These are phyloP conservation scores for Danaus melanippus DNA, from an alignment of 1,140 invertebrate species.

Conservation along the genomic window DNA sequence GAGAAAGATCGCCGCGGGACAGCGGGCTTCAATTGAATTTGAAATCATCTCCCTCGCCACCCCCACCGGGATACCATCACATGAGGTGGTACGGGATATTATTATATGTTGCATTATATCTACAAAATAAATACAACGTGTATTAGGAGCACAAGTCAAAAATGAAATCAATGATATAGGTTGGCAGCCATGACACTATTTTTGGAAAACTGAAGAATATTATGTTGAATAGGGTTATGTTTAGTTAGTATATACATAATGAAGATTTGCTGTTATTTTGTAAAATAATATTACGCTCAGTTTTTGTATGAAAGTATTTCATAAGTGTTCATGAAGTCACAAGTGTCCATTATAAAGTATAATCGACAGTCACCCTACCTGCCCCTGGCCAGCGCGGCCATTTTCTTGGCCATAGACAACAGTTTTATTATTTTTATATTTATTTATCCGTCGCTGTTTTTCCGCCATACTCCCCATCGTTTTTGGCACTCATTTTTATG, in stretches of 20 bases:
- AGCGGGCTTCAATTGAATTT: constrained; percentile 61
- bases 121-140: background rate
- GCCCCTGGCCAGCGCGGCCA: constrained; percentile 48
- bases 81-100: background rate
- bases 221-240: too few species aligned
- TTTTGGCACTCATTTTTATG: constrained; percentile 46
- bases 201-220: too few species aligned
- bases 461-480: constrained; percentile 42
- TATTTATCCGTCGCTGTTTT: constrained; percentile 61
- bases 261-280: too few species aligned
- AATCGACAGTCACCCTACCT: constrained; percentile 29
- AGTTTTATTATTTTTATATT: constrained; percentile 70
- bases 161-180: too few species aligned
- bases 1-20: constrained; percentile 67
- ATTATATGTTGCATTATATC: constrained; percentile 1
- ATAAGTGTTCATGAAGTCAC: too few species aligned
- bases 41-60: constrained; percentile 48
- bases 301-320: too few species aligned
- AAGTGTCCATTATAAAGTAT: too few species aligned
- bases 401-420: constrained; percentile 64
- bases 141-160: too few species aligned
- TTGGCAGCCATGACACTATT: too few species aligned
- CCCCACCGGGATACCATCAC: constrained; percentile 13
- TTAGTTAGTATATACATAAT: too few species aligned
- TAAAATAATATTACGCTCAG: too few species aligned